These are phyloP conservation scores for Nothura maculosa DNA, from an alignment of 2,797 vertebrate genomes.

Conservation along the genomic window DNA sequence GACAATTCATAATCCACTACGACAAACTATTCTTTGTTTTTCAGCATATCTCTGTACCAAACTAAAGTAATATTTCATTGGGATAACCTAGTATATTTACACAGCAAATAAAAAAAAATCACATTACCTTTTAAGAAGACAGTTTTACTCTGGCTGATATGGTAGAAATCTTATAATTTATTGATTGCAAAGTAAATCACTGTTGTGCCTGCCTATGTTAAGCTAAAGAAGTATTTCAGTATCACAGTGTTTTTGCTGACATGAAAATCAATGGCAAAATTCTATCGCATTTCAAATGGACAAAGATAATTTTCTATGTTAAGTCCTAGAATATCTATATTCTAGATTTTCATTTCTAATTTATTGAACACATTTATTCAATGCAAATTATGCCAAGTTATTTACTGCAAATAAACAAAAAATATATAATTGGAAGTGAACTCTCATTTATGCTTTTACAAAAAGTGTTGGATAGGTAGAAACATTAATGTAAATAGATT, in stretches of 20 bases:
- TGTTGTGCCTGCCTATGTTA: not conserved
- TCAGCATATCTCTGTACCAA: constrained; percentile 3
- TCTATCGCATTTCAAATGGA: not conserved
- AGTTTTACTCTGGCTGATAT: not conserved
- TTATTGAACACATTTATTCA: not conserved
- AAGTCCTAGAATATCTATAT: not conserved
- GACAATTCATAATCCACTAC: not conserved
- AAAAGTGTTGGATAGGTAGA: not conserved
- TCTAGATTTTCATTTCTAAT: not conserved
- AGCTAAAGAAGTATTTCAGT: not conserved
- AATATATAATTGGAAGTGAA: not conserved
- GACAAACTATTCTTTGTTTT: not conserved
- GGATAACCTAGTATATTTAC: constrained; percentile 18
- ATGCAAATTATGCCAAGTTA: not conserved
- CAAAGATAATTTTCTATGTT: not conserved
- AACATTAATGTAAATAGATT: not conserved
- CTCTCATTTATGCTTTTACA: not conserved
- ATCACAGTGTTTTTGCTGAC: not conserved
- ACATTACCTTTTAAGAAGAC: constrained; percentile 1
- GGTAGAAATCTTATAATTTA: constrained; percentile 5
- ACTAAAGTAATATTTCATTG: constrained; percentile 29
- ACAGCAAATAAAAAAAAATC: constrained; percentile 1
- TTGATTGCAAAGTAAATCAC: not conserved
- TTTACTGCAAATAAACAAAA: not conserved
- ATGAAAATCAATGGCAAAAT: not conserved